Conservation (phyloP, 2,888 invertebrate species). For the Chymomyza caudatula region DNA sequence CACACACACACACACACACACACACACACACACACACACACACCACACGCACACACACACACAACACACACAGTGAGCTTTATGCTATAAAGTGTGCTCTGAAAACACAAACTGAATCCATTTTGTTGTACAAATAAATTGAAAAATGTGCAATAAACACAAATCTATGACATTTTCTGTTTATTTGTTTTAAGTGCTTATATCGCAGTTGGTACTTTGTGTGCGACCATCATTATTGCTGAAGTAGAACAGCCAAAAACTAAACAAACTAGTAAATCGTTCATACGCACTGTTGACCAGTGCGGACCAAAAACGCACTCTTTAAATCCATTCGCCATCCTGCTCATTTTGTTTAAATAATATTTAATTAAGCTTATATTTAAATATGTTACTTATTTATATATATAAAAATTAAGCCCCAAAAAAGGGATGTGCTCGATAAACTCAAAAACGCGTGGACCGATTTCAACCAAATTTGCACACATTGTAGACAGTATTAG, state of each 20-base stretch:
- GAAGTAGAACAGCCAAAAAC: neutral
- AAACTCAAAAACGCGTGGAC: too few relatives aligned
- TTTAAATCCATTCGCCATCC: too few relatives aligned
- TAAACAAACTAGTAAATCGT: neutral
- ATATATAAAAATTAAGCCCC: neutral
- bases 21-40: neutral
- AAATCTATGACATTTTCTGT: conserved; percentile 6
- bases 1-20: neutral
- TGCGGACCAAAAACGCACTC: neutral
- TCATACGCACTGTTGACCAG: conserved; percentile 24
- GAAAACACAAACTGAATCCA: too few relatives aligned
- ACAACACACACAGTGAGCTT: too few relatives aligned
- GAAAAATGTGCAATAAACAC: neutral
- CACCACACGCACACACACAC: neutral
- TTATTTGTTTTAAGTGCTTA: neutral
- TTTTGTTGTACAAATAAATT: neutral
- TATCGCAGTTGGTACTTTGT: neutral
- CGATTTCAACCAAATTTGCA: too few relatives aligned
- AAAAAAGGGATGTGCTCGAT: too few relatives aligned
- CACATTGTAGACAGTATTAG: too few relatives aligned
- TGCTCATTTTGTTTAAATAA: neutral
- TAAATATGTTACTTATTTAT: conserved; percentile 3
- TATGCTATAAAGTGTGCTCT: neutral
- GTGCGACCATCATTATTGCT: neutral
- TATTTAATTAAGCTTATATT: conserved; percentile 12